These are phyloP conservation scores for Adrianichthys oophorus DNA, from an alignment of 2,797 vertebrate genomes.

Conservation along the genomic window DNA sequence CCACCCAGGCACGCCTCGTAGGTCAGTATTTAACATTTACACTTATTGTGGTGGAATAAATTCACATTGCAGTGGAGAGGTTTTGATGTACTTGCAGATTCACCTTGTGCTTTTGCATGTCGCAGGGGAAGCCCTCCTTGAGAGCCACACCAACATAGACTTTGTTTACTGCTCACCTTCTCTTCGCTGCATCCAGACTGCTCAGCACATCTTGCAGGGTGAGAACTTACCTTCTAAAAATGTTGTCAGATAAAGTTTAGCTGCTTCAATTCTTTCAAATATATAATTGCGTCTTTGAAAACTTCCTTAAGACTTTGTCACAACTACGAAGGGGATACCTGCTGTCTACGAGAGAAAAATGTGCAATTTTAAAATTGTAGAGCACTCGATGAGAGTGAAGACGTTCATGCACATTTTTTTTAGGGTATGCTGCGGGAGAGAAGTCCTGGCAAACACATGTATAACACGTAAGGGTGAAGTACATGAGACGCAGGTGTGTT, in stretches of 20 bases:
- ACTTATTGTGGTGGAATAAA: background rate
- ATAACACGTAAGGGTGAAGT: no score
- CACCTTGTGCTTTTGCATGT: conserved; percentile 7
- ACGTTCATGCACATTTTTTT: no score
- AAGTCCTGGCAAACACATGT: no score
- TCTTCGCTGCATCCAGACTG: conserved; percentile 95
- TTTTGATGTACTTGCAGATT: background rate
- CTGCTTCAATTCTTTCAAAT: no score
- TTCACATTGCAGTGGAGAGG: background rate
- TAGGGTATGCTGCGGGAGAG: no score
- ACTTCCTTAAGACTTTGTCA: no score
- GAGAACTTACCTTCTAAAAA: conserved; percentile 24
- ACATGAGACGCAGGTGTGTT: no score
- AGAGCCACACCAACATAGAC: conserved; percentile 87
- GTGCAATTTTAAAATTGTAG: no score
- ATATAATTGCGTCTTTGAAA: no score
- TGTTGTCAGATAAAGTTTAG: background rate
- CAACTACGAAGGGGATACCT: no score
- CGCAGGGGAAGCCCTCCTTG: conserved; percentile 91
- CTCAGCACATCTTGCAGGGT: conserved; percentile 95
- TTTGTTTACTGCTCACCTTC: conserved; percentile 96
- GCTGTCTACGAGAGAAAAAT: no score
- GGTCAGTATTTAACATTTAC: conserved; percentile 74
- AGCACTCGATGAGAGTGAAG: no score
- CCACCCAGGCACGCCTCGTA: conserved; percentile 91